phyloP scores from a whole-genome alignment of 2,113 vertebrate species.

The Pelecanoides urinatrix region DNA sequence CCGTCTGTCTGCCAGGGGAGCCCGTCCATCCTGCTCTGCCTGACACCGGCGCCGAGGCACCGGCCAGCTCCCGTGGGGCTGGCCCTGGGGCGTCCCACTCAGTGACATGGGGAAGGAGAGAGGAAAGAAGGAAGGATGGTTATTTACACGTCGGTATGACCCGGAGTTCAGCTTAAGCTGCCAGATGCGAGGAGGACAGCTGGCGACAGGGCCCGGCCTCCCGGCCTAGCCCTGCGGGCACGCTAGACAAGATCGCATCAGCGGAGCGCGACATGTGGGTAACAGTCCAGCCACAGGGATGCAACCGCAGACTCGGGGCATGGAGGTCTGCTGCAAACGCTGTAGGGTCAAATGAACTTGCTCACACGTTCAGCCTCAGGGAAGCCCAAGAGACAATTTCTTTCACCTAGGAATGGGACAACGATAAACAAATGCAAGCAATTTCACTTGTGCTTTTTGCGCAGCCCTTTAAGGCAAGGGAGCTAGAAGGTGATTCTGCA shows the following conservation, averaged over 20 bases:
- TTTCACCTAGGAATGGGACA: neutral
- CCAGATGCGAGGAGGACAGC: neutral
- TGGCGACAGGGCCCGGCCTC: neutral
- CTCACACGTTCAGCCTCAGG: neutral
- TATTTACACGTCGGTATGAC: neutral
- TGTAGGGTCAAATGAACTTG: neutral
- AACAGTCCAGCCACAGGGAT: neutral
- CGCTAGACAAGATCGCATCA: fast-evolving
- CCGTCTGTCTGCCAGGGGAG: neutral
- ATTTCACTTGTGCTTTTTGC: neutral
- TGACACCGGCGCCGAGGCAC: fast-evolving
- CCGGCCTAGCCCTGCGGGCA: neutral
- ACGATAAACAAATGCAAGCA: fast-evolving
- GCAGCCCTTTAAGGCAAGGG: neutral
- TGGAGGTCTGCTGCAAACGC: neutral
- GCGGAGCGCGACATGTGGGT: fast-evolving
- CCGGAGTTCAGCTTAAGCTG: neutral
- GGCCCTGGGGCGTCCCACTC: neutral
- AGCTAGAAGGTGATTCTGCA: neutral
- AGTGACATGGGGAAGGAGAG: neutral
- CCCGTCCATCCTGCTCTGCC: neutral
- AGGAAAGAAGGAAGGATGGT: neutral
- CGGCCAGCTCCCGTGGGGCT: fast-evolving
- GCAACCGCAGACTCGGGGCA: neutral
- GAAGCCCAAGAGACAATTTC: neutral